Percentiles rank a stretch among this genome's conserved stretches.
Conservation (phyloP, 2,888 invertebrate genomes). For the Lottia gigantea region DNA sequence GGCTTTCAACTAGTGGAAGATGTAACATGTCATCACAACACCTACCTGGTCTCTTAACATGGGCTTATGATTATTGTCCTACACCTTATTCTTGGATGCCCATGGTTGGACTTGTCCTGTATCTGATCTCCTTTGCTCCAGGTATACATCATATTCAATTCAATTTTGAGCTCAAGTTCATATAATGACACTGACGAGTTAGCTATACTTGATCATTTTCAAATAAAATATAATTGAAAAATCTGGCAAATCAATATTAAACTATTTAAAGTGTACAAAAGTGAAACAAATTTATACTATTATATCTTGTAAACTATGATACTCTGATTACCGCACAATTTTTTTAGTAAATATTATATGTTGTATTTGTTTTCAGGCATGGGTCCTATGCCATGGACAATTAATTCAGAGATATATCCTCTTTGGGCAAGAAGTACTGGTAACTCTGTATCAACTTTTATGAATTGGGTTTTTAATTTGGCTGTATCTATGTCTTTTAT, state of each 20-base stretch:
- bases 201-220: too few relatives aligned
- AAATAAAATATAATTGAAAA: too few relatives aligned
- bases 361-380: slow-evolving; percentile 65
- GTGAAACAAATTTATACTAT: too few relatives aligned
- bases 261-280: too few relatives aligned
- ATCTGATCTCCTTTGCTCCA: slow-evolving; percentile 71
- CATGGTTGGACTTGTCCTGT: slow-evolving; percentile 69
- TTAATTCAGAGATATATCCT: slow-evolving; percentile 73
- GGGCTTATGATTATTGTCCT: slow-evolving; percentile 70
- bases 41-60: slow-evolving; percentile 51
- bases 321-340: too few relatives aligned
- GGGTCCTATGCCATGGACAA: slow-evolving; percentile 73
- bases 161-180: background rate
- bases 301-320: too few relatives aligned
- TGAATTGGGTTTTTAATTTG: slow-evolving; percentile 72
- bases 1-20: slow-evolving; percentile 58
- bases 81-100: slow-evolving; percentile 68
- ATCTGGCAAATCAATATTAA: too few relatives aligned
- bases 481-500: slow-evolving; percentile 71
- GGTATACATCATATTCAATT: slow-evolving; percentile 39
- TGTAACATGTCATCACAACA: slow-evolving; percentile 46
- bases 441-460: slow-evolving; percentile 69
- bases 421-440: slow-evolving; percentile 72
- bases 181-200: too few relatives aligned
- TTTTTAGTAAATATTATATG: too few relatives aligned